Base-by-base conservation (phyloP, 2,797 vertebrate genomes). In the Falco peregrinus region DNA sequence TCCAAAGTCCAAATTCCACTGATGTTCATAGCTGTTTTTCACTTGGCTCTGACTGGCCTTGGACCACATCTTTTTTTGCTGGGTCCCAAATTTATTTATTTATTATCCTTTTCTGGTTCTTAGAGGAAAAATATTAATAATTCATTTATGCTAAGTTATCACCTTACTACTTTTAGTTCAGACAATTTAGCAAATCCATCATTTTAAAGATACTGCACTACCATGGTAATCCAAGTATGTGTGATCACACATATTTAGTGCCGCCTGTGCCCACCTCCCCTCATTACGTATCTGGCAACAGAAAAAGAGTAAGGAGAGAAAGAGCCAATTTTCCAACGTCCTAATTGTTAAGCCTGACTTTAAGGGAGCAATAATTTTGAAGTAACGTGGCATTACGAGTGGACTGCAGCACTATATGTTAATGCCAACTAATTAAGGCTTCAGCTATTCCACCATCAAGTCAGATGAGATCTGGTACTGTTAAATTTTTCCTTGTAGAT, bases 331-430 rank as follows among this genome's bases (percentile, higher is more conserved):
- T 75, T 75, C 15, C 53, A 28, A 85, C 74, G 26, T 74, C 71
- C 56, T 83, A 35, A 25, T 28, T 1, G 0, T 25, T 43, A 33
- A 9, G 33, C 15, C 53, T 11, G n/a, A 54, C 39, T 82, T 83
- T 37, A 54, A 82, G 48, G 33, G 21, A 87, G 51, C 15, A 45
- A 39, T 56, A 65, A 43, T 39, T 90, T 39, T 22, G 63, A 88
- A 78, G 47, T 5, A 28, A 74, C 0, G 1, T 56, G 79, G 56
- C 29, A 39, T 33, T 61, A 39, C 0, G 2, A 37, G 54, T 11
- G 25, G 64, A 39, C 25, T 41, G 67, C 45, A 87, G 53, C 45
- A 50, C 63, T 50, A 16, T 25, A 48, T 53, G 29, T 69, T 80
- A 85, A n/a, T 47, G 28, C 29, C 33, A 68, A 5, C 21, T 82